These are phyloP conservation scores for Phlogophora meticulosa DNA, from an alignment of 2,888 invertebrate genomes.

Conservation along the genomic window DNA sequence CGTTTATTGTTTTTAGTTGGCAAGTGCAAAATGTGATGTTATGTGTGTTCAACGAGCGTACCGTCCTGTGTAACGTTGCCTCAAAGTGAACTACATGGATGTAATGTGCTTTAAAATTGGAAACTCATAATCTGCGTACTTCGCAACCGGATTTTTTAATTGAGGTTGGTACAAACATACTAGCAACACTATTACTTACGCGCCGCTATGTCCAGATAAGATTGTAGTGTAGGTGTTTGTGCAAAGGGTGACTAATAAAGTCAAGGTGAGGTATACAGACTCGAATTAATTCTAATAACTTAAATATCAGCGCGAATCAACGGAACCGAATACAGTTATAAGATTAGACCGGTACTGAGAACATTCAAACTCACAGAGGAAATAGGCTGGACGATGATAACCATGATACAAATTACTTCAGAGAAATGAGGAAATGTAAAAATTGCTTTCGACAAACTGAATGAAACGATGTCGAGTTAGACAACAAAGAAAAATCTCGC, in stretches of 20 bases:
- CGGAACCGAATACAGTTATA: constrained; percentile 50
- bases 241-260: constrained; percentile 69
- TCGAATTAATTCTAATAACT: constrained; percentile 57
- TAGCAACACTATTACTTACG: constrained; percentile 45
- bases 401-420: constrained; percentile 64
- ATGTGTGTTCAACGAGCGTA: constrained; percentile 86
- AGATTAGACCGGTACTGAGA: constrained; percentile 55
- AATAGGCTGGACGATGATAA: constrained; percentile 61
- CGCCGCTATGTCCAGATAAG: constrained; percentile 60
- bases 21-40: constrained; percentile 90
- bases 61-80: constrained; percentile 87
- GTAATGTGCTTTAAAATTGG: constrained; percentile 86
- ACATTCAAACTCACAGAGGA: constrained; percentile 56
- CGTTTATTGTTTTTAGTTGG: constrained; percentile 81
- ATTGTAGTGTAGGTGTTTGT: constrained; percentile 65
- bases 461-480: constrained; percentile 28
- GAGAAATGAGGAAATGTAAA: constrained; percentile 59
- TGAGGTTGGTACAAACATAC: constrained; percentile 74
- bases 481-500: constrained; percentile 56
- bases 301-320: constrained; percentile 61
- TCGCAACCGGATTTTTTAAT: constrained; percentile 73
- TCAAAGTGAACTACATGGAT: constrained; percentile 87
- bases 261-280: constrained; percentile 68
- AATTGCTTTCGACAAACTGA: constrained; percentile 36
- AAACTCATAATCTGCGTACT: constrained; percentile 75